Conservation (phyloP, 2,888 invertebrate genomes). For the Clepsis dumicolana region DNA sequence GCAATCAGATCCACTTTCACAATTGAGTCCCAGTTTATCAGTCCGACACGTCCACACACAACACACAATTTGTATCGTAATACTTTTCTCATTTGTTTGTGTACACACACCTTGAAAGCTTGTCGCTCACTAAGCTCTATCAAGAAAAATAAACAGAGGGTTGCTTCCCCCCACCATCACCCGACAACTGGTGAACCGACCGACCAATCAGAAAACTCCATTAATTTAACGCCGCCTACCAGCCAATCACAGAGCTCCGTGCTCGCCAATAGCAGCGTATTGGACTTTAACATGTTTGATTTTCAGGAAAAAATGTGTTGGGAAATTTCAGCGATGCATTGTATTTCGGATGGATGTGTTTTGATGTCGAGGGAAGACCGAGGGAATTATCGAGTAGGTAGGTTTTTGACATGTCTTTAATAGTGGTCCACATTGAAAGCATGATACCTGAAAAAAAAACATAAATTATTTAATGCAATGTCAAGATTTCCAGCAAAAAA, state of each 20-base stretch:
- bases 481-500: no score
- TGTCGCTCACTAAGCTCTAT: conserved; percentile 78
- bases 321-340: conserved; percentile 68
- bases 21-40: conserved; percentile 50
- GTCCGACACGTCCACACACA: conserved; percentile 57
- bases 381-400: not conserved
- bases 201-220: conserved; percentile 61
- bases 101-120: conserved; percentile 66
- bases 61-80: conserved; percentile 48
- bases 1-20: conserved; percentile 60
- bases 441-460: no score
- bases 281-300: conserved; percentile 55
- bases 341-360: conserved; percentile 50
- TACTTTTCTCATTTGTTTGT: conserved; percentile 29
- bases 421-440: no score
- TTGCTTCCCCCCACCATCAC: conserved; percentile 70
- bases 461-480: no score
- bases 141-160: conserved; percentile 84
- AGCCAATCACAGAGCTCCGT: conserved; percentile 62
- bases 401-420: not conserved
- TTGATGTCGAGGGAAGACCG: conserved; percentile 40
- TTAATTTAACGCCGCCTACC: conserved; percentile 65
- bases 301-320: conserved; percentile 69
- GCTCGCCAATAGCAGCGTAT: conserved; percentile 65
- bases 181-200: conserved; percentile 58